Conservation (phyloP, 2,797 vertebrate species). For the Sarcophilus harrisii region DNA sequence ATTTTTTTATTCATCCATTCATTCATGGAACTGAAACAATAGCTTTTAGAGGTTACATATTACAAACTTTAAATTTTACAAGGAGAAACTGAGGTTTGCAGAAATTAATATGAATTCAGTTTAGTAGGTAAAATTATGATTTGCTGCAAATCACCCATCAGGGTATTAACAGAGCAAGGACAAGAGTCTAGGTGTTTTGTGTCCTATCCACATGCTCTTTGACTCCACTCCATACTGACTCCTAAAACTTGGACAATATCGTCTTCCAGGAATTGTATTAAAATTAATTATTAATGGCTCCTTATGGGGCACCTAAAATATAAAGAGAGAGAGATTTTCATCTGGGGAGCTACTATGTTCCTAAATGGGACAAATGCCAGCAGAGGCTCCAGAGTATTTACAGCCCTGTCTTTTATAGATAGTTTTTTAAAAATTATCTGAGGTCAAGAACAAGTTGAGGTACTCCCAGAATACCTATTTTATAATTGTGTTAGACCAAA, state of each 20-base stretch:
- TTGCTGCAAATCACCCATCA: too few species aligned
- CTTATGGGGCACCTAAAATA: background rate
- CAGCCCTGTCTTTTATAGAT: too few species aligned
- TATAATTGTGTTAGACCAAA: background rate
- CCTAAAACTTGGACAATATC: background rate
- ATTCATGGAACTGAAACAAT: too few species aligned
- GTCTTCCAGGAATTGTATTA: background rate
- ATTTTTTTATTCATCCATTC: too few species aligned
- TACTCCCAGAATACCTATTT: background rate
- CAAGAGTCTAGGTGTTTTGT: background rate
- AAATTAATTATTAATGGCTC: background rate
- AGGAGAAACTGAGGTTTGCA: too few species aligned
- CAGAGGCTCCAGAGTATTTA: too few species aligned
- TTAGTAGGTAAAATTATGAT: too few species aligned
- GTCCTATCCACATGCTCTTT: background rate
- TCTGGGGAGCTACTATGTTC: background rate
- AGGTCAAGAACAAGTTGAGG: background rate
- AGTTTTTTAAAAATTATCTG: background rate
- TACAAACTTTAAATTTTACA: too few species aligned
- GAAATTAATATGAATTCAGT: too few species aligned
- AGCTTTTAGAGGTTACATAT: too few species aligned
- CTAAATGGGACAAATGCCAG: background rate
- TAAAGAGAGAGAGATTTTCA: background rate
- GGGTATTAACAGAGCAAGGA: too few species aligned
- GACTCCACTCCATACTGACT: background rate